These are phyloP conservation scores for Natrix natrix DNA, from an alignment of 2,797 vertebrate species.

Conservation along the genomic window DNA sequence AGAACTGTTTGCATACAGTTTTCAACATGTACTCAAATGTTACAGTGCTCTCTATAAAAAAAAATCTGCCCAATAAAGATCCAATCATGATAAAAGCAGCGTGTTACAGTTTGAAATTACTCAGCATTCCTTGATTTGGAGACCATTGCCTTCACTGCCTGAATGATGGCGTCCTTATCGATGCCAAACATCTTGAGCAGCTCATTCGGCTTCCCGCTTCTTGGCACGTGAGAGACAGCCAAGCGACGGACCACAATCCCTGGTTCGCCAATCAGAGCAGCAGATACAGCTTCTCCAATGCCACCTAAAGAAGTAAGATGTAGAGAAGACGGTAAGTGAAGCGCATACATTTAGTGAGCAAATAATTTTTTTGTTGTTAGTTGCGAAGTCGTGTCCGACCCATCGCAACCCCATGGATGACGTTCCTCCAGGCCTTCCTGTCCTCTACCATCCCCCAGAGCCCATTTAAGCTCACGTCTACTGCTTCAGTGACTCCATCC, in stretches of 20 bases:
- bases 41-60: constrained; percentile 34
- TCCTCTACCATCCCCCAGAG: too few relatives aligned
- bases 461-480: too few relatives aligned
- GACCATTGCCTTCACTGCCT: constrained; percentile 73
- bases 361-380: neutral
- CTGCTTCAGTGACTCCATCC: too few relatives aligned
- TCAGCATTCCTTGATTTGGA: constrained; percentile 70
- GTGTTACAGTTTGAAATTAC: constrained; percentile 29
- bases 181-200: constrained; percentile 84
- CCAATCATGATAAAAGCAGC: constrained; percentile 21
- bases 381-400: too few relatives aligned
- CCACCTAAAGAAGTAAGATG: constrained; percentile 70
- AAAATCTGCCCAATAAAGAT: neutral
- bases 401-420: too few relatives aligned
- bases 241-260: constrained; percentile 73
- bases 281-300: constrained; percentile 79
- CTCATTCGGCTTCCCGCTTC: constrained; percentile 80
- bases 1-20: constrained; percentile 58
- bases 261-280: constrained; percentile 73
- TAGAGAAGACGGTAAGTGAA: fast-evolving
- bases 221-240: constrained; percentile 78
- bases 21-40: constrained; percentile 53
- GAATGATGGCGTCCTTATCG: constrained; percentile 79
- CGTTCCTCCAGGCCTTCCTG: too few relatives aligned
- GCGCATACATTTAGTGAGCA: neutral